Percentiles rank a stretch among this genome's conserved stretches.
Conservation (phyloP, 2,113 vertebrate species). For the Apistogramma diplotaenia region DNA sequence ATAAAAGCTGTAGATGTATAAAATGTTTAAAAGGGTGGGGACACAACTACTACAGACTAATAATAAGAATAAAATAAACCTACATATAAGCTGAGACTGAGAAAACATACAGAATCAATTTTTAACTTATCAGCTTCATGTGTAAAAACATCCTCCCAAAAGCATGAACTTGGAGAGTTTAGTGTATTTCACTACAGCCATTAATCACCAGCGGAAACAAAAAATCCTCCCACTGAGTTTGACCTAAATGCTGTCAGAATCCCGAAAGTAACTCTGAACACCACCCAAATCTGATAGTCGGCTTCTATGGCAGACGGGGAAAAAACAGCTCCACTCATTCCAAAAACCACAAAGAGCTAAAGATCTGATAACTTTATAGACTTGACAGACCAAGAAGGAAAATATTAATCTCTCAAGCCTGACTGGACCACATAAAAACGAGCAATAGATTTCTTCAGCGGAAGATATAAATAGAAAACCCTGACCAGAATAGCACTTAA, state of each 20-base stretch:
- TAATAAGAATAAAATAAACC: background rate
- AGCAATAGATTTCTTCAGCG: background rate
- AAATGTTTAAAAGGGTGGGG: background rate
- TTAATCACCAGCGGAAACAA: background rate
- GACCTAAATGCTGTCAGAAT: conserved; percentile 3
- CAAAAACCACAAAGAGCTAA: conserved; percentile 5
- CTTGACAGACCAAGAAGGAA: background rate
- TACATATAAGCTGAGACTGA: background rate
- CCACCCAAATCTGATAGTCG: conserved; percentile 1
- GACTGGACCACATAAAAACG: background rate
- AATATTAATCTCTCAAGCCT: background rate
- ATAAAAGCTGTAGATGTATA: background rate
- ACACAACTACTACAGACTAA: no score
- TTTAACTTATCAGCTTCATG: background rate
- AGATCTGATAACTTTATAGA: conserved; percentile 18
- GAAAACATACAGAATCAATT: background rate
- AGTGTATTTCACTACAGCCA: background rate
- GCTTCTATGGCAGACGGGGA: background rate
- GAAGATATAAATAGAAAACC: conserved; percentile 10
- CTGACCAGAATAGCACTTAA: conserved; percentile 1
- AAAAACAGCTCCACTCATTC: background rate
- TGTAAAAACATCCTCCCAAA: background rate
- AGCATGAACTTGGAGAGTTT: background rate
- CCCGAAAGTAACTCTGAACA: background rate
- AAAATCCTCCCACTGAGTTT: background rate